Evolutionary conservation across 2,797 vertebrate genomes (phyloP).

Genomic region (Agapornis canus): DNA sequence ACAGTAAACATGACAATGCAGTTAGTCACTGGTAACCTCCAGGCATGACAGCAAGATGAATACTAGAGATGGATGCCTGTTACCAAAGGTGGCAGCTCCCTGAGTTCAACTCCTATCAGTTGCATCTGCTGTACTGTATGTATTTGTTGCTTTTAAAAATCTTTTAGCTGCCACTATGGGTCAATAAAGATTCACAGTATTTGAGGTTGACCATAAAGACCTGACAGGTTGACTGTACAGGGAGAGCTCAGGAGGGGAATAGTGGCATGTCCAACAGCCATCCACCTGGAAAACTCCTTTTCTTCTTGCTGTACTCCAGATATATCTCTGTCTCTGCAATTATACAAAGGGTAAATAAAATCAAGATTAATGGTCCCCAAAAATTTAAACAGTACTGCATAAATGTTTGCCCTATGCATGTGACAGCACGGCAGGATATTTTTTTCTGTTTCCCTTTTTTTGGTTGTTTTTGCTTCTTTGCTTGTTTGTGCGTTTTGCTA

Average conservation of each 20-base stretch:
- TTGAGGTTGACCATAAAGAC: neutral
- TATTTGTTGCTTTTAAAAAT: neutral
- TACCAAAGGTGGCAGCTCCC: fast-evolving
- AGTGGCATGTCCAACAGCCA: fast-evolving
- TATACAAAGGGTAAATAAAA: fast-evolving
- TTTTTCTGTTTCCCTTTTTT: neutral
- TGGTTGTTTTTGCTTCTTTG: neutral
- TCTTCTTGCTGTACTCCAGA: fast-evolving
- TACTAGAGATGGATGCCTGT: neutral
- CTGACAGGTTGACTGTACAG: neutral
- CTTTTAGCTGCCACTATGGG: neutral
- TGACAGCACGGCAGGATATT: neutral
- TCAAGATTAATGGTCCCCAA: neutral
- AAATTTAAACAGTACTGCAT: neutral
- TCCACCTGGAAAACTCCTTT: neutral
- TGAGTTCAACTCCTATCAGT: neutral
- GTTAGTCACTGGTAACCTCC: neutral
- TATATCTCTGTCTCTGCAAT: neutral
- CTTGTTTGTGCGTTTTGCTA: neutral
- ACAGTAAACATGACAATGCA: fast-evolving
- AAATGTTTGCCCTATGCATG: neutral
- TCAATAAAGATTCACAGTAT: neutral
- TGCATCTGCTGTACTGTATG: fast-evolving
- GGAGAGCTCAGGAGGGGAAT: neutral
- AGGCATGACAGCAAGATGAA: neutral